Evolutionary conservation across 2,888 invertebrate genomes (phyloP).

Genomic region (Ethmia dodecea): DNA sequence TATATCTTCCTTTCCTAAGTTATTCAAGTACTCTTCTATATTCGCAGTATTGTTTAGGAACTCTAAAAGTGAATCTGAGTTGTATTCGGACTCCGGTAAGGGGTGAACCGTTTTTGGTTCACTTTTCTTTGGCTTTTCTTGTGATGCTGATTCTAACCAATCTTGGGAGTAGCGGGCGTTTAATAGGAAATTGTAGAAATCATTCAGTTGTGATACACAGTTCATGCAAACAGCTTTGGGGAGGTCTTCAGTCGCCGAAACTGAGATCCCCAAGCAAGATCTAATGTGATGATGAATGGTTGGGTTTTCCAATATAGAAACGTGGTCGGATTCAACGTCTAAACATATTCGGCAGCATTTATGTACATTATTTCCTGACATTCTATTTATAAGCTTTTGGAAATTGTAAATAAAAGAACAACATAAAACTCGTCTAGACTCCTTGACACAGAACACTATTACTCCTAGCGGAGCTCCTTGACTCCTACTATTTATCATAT

Average conservation of each 20-base stretch:
- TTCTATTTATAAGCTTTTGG: neutral
- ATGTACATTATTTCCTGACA: conserved; percentile 36
- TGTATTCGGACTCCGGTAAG: conserved; percentile 66
- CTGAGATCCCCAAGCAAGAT: conserved; percentile 51
- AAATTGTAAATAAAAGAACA: no score
- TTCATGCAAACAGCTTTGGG: conserved; percentile 55
- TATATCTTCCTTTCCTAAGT: conserved; percentile 66
- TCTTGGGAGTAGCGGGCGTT: conserved; percentile 66
- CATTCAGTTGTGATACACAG: conserved; percentile 55
- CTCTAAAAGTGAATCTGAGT: conserved; percentile 66
- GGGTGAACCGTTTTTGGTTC: conserved; percentile 56
- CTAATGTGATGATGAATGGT: conserved; percentile 56
- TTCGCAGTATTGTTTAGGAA: conserved; percentile 68
- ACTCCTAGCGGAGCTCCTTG: no score
- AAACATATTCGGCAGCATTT: conserved; percentile 65
- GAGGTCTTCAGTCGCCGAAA: conserved; percentile 47
- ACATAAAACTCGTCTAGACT: no score
- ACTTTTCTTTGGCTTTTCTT: conserved; percentile 46
- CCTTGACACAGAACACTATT: no score
- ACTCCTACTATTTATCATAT: no score
- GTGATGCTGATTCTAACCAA: conserved; percentile 56
- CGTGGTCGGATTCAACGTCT: conserved; percentile 49
- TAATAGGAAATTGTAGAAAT: conserved; percentile 66
- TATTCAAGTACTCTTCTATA: conserved; percentile 63
- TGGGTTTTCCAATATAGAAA: conserved; percentile 54